Base-by-base conservation (phyloP, 2,888 invertebrate genomes). In the Ophion slaviceki region DNA sequence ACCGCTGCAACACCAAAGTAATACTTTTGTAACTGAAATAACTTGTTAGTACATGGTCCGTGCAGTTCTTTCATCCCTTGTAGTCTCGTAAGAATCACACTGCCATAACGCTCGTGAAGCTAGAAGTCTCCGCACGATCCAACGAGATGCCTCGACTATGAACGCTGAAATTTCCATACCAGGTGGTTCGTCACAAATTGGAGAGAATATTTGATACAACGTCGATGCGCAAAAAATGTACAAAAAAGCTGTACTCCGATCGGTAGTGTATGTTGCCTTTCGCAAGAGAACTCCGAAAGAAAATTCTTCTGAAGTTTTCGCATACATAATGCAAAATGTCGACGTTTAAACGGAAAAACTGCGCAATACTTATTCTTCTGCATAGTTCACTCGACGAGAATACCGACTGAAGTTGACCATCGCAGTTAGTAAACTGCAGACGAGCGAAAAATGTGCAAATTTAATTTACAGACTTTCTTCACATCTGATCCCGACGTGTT, bases 371-470 rank as follows among this genome's bases (percentile, higher is more conserved):
- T 20, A 10, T 61, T 17, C 17, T 10, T 64, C 28, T 14, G 53
- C 53, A 14, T 14, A 4, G 53, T 2, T 17, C 53, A 53, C 2
- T 5, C 53, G 2, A 64, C 28, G 14, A 28, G 64, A 64, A 64
- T 4, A 53, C 53, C 24, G 11, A 32, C 11, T 4, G 28, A 64
- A 64, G 24, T 61, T 61, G 61, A 61, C 24, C 24, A 20, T 10
- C 61, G 11, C 20, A 20, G 20, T 64, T 64, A 28, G 64, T 64
- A 20, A 64, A 32, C 11, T 14, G 28, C 14, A 11, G 28, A 64
- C 14, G 64, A 64, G 64, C 14, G 14, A 70, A 17, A 7, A 70
- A 53, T n/a, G 28, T 70, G 70, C 70, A 57, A 70, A 53, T 57
- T 17, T 53, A 8, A 8, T 53, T 70, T 32, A 28, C 7, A 28